A percentile compares a stretch with the other conserved stretches of the same genome.
These are phyloP conservation scores for Tyria jacobaeae DNA, from an alignment of 2,888 invertebrate species.

Conservation along the genomic window DNA sequence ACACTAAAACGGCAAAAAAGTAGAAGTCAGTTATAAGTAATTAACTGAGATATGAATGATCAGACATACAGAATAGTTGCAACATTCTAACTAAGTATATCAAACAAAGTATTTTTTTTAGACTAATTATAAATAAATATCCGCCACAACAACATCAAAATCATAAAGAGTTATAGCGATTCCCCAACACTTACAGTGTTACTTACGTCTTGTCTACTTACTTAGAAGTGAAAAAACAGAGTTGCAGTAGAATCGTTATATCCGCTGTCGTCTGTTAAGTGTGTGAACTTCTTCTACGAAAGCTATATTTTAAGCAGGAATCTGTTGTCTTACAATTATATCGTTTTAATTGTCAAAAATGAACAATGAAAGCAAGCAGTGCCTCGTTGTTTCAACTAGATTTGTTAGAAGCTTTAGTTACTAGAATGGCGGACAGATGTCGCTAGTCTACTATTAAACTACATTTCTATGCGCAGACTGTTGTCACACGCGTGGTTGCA, in stretches of 20 bases:
- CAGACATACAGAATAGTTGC: too few relatives aligned
- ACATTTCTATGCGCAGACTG: conserved; percentile 62
- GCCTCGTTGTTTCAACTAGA: not conserved
- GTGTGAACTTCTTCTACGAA: too few relatives aligned
- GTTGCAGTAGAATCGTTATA: not conserved
- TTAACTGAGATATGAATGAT: too few relatives aligned
- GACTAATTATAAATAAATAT: too few relatives aligned
- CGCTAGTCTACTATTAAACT: conserved; percentile 76
- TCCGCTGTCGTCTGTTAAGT: too few relatives aligned
- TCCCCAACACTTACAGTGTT: not conserved
- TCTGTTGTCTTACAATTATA: not conserved
- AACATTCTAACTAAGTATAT: too few relatives aligned
- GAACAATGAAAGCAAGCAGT: conserved; percentile 8
- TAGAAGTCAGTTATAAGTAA: too few relatives aligned
- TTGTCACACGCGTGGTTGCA: conserved; percentile 59
- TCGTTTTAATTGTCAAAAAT: not conserved
- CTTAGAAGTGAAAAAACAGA: not conserved
- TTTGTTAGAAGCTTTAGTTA: conserved; percentile 59
- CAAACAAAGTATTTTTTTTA: too few relatives aligned
- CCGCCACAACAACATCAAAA: not conserved
- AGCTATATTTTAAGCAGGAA: not conserved
- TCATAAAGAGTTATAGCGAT: not conserved
- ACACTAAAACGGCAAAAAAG: too few relatives aligned
- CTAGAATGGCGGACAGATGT: conserved; percentile 69
- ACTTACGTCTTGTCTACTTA: not conserved